These are phyloP conservation scores for Parazoanthus darwini DNA, from an alignment of 92 coral and sea anemone species.

Conservation along the genomic window DNA sequence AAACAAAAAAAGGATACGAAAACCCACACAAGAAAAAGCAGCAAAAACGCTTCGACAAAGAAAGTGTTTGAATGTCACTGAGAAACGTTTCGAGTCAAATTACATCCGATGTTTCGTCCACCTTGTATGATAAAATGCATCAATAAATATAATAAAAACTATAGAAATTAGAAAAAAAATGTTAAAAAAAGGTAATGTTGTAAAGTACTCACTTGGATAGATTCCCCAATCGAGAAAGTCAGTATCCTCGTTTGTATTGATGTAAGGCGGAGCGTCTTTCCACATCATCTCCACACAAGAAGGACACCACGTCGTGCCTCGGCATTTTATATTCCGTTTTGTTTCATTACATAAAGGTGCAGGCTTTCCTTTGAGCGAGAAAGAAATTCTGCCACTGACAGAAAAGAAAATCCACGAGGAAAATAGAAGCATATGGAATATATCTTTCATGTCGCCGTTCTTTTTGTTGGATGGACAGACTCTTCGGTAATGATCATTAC, in stretches of 20 bases:
- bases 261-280: background rate
- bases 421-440: background rate
- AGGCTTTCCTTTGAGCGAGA: background rate
- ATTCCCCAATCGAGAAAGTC: background rate
- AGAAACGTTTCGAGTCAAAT: too few species aligned
- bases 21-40: background rate
- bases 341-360: background rate
- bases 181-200: background rate
- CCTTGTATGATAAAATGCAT: background rate
- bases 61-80: background rate
- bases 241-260: background rate
- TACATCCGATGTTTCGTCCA: background rate
- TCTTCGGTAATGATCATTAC: background rate
- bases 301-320: background rate
- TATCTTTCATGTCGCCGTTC: background rate
- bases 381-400: background rate
- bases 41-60: background rate
- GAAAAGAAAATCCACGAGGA: background rate
- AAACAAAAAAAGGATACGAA: background rate
- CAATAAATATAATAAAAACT: background rate
- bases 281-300: background rate
- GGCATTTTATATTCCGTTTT: background rate
- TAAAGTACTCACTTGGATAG: background rate
- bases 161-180: too few species aligned
- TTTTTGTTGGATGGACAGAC: background rate